Conservation (phyloP, 2,888 invertebrate species). For the Drosophila prostipennis region DNA sequence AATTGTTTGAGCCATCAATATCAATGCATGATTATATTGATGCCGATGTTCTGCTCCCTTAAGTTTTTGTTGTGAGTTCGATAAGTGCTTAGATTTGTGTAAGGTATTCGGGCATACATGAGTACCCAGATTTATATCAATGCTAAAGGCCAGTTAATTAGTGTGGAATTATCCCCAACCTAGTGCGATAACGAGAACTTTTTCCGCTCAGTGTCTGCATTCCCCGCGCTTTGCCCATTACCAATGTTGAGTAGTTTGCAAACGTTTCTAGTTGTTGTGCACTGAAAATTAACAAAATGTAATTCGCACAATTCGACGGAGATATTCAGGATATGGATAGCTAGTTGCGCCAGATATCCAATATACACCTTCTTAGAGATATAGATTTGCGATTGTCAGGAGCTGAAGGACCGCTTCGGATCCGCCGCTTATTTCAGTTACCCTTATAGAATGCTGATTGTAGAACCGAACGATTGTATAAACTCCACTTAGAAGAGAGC, state of each 20-base stretch:
- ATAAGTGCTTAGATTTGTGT: conserved; percentile 42
- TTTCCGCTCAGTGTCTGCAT: conserved; percentile 52
- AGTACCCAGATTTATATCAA: conserved; percentile 27
- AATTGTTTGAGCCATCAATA: conserved; percentile 26
- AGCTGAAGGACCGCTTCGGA: neutral
- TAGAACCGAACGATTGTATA: conserved; percentile 40
- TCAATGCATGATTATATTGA: conserved; percentile 25
- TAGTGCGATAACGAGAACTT: conserved; percentile 35
- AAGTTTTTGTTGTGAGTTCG: conserved; percentile 48
- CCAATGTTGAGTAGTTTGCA: conserved; percentile 54
- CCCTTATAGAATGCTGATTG: conserved; percentile 15
- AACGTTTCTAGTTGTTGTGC: conserved; percentile 61
- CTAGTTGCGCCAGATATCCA: conserved; percentile 10
- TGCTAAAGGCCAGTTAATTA: conserved; percentile 38
- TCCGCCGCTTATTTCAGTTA: conserved; percentile 20
- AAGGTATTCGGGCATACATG: conserved; percentile 17
- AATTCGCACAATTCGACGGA: conserved; percentile 41
- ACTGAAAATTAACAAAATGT: conserved; percentile 44
- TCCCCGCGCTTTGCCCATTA: conserved; percentile 44
- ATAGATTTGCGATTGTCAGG: conserved; percentile 27
- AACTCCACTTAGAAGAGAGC: conserved; percentile 39
- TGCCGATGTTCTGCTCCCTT: conserved; percentile 19
- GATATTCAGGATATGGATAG: conserved; percentile 26
- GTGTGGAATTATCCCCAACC: conserved; percentile 39
- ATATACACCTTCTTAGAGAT: conserved; percentile 29